Evolutionary conservation across 1,140 invertebrate species (phyloP).

Genomic region (Temnothorax longispinosus): DNA sequence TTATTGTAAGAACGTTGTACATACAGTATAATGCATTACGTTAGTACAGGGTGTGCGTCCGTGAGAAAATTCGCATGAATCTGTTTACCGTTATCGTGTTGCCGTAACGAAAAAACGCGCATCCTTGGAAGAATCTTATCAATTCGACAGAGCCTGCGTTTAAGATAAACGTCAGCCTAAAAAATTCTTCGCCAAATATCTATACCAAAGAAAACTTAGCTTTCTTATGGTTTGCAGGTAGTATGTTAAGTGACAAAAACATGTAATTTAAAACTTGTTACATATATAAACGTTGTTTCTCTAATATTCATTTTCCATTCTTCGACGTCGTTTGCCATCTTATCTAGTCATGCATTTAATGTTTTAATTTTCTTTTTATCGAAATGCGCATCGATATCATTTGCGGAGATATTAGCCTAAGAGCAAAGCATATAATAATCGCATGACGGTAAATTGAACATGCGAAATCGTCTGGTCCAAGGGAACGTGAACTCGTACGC

Average conservation of each 20-base stretch:
- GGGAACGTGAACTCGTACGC: constrained; percentile 61
- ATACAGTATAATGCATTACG: constrained; percentile 75
- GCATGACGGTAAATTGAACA: constrained; percentile 52
- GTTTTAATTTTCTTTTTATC: not conserved
- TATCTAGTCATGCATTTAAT: constrained; percentile 32
- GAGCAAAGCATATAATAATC: not conserved
- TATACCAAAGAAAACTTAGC: constrained; percentile 16
- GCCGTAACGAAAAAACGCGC: not conserved
- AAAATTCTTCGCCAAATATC: constrained; percentile 17
- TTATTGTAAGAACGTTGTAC: constrained; percentile 77
- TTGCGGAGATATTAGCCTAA: not conserved
- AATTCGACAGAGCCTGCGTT: not conserved
- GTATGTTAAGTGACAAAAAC: not conserved
- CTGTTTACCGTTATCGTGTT: constrained; percentile 48
- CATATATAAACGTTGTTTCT: not conserved
- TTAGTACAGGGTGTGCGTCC: constrained; percentile 67
- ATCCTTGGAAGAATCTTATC: not conserved
- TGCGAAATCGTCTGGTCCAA: constrained; percentile 60
- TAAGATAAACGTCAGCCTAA: not conserved
- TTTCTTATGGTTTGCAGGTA: not conserved
- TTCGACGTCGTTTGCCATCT: not conserved
- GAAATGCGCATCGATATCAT: not conserved
- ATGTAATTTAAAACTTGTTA: constrained; percentile 17
- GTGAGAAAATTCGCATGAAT: constrained; percentile 60
- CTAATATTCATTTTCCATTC: constrained; percentile 11